phyloP scores from a whole-genome alignment of 2,797 vertebrate genomes.

The Microtus californicus region DNA sequence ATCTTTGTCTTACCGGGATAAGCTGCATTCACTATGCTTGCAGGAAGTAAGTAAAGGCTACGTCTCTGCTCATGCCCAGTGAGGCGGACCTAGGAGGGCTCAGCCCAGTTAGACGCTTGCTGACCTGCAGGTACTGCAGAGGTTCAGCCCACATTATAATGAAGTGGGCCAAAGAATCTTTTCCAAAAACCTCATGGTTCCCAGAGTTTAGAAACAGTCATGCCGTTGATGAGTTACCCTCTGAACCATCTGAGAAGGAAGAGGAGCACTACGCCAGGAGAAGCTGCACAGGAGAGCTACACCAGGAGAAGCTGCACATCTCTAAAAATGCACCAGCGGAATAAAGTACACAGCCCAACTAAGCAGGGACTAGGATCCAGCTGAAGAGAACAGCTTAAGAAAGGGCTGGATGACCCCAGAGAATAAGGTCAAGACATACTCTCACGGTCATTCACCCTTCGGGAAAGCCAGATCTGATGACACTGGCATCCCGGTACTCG shows the following conservation, averaged over 20 bases:
- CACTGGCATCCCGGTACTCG: background rate
- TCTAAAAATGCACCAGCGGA: constrained; percentile 3
- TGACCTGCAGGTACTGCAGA: background rate
- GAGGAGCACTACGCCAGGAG: background rate
- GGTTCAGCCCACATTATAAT: background rate
- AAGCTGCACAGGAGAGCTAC: background rate
- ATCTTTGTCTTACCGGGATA: background rate
- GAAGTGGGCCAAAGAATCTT: background rate
- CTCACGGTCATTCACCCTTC: background rate
- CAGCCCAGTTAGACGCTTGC: background rate
- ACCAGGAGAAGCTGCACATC: background rate
- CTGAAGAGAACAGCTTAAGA: background rate
- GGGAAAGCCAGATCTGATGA: background rate
- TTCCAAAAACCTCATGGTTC: background rate
- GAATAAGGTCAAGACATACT: background rate
- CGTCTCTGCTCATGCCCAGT: background rate
- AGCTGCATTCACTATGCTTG: background rate
- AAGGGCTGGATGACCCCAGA: background rate
- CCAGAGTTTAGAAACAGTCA: background rate
- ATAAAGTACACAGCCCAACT: background rate
- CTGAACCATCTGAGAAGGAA: background rate
- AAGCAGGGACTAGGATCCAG: background rate
- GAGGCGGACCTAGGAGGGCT: background rate
- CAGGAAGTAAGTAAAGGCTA: background rate
- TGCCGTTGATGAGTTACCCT: background rate